Percentiles rank a stretch among this genome's conserved stretches.
Conservation (phyloP, 2,113 vertebrate genomes). For the Microcebus jonahi region DNA sequence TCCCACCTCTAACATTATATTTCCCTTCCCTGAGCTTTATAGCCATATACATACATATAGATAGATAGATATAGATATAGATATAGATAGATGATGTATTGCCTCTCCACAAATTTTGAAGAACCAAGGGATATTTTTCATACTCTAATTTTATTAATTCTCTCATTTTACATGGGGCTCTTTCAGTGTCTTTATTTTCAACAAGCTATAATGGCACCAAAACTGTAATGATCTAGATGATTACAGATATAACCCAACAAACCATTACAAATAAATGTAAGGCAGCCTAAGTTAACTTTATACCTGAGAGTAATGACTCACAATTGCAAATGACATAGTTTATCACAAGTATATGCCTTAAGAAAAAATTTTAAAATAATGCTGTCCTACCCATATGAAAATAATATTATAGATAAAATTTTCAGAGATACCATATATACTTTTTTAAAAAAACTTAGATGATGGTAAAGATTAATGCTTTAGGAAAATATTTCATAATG, state of each 20-base stretch:
- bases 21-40: background rate
- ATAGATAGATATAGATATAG: background rate
- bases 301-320: background rate
- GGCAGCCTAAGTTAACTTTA: background rate
- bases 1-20: background rate
- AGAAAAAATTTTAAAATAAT: background rate
- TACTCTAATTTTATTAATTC: background rate
- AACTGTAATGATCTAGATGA: background rate
- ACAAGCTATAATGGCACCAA: background rate
- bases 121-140: background rate
- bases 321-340: background rate
- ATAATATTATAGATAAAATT: background rate
- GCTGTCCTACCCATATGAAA: background rate
- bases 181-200: background rate
- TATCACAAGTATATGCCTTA: background rate
- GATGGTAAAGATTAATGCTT: background rate
- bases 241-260: background rate
- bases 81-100: background rate
- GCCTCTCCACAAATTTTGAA: background rate
- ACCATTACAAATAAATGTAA: background rate
- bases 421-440: background rate
- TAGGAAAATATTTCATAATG: background rate
- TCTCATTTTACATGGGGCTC: background rate
- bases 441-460: background rate
- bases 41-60: background rate